phyloP scores from a whole-genome alignment of 1,140 invertebrate genomes.

The Panulirus ornatus region DNA sequence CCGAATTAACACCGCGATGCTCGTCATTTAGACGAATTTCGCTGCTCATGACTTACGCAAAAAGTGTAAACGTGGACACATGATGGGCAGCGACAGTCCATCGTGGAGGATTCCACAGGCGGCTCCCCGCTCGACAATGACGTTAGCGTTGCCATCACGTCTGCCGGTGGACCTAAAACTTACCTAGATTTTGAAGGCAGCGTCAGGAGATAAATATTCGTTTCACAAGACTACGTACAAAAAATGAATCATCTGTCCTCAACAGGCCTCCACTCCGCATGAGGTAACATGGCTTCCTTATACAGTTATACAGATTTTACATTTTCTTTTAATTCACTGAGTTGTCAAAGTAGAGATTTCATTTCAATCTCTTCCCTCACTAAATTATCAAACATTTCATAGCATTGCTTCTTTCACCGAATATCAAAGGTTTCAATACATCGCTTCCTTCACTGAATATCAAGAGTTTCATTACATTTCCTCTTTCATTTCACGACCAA shows the following conservation, averaged over 20 bases:
- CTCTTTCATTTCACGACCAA: too few relatives aligned
- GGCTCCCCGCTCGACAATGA: background rate
- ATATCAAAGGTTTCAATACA: too few relatives aligned
- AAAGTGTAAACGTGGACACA: background rate
- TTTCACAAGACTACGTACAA: background rate
- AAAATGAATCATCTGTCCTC: background rate
- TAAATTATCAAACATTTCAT: too few relatives aligned
- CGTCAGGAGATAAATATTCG: too few relatives aligned
- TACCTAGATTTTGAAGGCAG: background rate
- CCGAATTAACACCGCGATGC: conserved; percentile 37
- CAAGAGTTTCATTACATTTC: too few relatives aligned
- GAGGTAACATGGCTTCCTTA: too few relatives aligned
- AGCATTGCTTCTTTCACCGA: too few relatives aligned
- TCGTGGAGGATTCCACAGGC: background rate
- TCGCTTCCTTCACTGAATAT: too few relatives aligned
- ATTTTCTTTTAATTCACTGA: too few relatives aligned
- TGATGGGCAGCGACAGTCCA: background rate
- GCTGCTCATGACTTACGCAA: background rate
- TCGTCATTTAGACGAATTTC: conserved; percentile 18
- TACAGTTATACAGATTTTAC: too few relatives aligned
- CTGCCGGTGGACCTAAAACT: background rate
- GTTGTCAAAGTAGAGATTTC: too few relatives aligned
- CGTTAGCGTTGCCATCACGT: background rate
- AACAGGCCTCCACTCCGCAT: background rate
- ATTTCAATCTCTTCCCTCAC: too few relatives aligned